These are phyloP conservation scores for Trichosurus vulpecula DNA, from an alignment of 2,797 vertebrate species.

Conservation along the genomic window DNA sequence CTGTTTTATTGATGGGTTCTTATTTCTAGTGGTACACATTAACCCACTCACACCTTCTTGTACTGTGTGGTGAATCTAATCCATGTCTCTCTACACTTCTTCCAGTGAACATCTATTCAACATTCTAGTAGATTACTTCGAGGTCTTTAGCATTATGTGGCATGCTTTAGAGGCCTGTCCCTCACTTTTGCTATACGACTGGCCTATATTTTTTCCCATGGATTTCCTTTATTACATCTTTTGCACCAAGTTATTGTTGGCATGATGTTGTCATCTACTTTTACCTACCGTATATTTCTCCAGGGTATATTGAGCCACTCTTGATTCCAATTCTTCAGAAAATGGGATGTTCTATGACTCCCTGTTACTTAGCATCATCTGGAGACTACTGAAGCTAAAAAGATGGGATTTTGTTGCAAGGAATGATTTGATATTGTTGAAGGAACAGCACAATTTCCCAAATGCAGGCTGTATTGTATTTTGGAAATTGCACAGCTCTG, in stretches of 20 bases:
- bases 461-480: neutral
- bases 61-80: neutral
- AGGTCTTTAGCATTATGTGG: neutral
- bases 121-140: neutral
- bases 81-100: neutral
- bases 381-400: neutral
- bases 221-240: neutral
- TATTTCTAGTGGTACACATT: neutral
- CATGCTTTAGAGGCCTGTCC: neutral
- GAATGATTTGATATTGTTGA: neutral
- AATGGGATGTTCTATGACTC: neutral
- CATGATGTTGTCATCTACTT: neutral
- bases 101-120: neutral
- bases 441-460: neutral
- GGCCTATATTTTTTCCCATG: neutral
- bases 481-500: neutral
- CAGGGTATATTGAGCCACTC: neutral
- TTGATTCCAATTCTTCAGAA: neutral
- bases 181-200: neutral
- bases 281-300: neutral
- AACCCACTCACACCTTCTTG: neutral
- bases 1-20: neutral
- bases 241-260: neutral
- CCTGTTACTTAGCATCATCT: neutral
- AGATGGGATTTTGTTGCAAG: neutral